phyloP scores from a whole-genome alignment of 2,797 vertebrate genomes.

The Epinephelus coioides region DNA sequence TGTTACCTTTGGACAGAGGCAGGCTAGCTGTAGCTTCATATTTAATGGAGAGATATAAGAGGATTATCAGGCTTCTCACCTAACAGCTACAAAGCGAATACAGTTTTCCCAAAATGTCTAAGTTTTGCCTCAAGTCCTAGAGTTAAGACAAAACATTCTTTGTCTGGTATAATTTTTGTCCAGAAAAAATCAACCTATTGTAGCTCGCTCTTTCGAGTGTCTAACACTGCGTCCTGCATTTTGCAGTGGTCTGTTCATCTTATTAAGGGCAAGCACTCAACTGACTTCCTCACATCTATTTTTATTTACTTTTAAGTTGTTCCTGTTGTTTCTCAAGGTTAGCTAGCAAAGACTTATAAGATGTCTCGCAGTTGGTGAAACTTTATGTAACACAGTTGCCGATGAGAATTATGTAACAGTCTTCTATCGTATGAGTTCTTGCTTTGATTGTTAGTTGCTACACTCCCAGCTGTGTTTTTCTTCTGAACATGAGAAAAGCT shows the following conservation, averaged over 20 bases:
- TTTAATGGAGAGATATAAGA: background rate
- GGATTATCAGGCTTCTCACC: background rate
- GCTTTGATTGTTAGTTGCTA: background rate
- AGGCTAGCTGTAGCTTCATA: background rate
- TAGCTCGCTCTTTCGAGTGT: background rate
- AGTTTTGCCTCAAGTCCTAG: background rate
- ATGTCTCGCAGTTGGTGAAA: background rate
- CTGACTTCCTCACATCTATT: background rate
- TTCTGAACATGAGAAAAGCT: slow-evolving; percentile 3
- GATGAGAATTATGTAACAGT: background rate
- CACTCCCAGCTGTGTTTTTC: background rate
- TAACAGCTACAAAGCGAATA: background rate
- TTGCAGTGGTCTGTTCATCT: background rate
- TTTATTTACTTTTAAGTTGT: background rate
- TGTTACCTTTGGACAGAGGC: background rate
- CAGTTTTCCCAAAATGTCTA: background rate
- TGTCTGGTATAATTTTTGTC: background rate
- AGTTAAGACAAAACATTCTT: background rate
- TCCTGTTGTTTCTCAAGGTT: background rate
- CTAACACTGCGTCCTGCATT: slow-evolving; percentile 23
- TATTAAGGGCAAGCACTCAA: background rate
- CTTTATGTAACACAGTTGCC: slow-evolving; percentile 1
- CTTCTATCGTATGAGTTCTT: background rate
- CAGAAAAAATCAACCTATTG: background rate
- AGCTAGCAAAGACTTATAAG: background rate